Evolutionary conservation across 2,797 vertebrate species (phyloP).

Genomic region (Trichosurus vulpecula): DNA sequence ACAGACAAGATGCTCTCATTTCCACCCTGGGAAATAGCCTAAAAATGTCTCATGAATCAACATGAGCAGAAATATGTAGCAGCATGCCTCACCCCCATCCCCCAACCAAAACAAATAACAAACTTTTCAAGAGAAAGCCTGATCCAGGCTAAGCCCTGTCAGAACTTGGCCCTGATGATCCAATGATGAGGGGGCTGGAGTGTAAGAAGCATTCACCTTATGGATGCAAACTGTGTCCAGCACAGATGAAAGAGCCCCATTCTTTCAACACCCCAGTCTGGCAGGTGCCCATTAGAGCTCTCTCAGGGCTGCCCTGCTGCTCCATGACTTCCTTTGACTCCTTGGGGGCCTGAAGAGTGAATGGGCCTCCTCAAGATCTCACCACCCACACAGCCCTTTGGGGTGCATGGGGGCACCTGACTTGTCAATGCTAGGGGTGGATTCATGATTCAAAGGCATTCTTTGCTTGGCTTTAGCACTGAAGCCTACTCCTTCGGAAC

Average conservation of each 20-base stretch:
- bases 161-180: not conserved
- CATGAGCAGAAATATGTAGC: not conserved
- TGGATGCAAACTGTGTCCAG: not conserved
- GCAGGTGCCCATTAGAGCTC: not conserved
- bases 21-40: not conserved
- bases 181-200: not conserved
- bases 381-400: not conserved
- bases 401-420: not conserved
- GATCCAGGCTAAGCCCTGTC: not conserved
- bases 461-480: constrained; percentile 45
- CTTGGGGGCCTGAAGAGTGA: constrained; percentile 5
- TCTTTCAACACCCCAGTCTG: not conserved
- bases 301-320: not conserved
- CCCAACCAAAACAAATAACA: not conserved
- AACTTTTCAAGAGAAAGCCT: not conserved
- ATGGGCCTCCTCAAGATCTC: not conserved
- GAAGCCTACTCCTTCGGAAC: not conserved
- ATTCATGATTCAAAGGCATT: constrained; percentile 51
- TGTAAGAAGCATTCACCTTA: constrained; percentile 14
- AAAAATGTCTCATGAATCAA: not conserved
- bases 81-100: not conserved
- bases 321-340: not conserved
- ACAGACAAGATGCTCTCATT: not conserved
- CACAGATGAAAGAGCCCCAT: not conserved
- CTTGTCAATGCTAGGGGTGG: constrained; percentile 51